Evolutionary conservation across 2,113 vertebrate genomes (phyloP).

Genomic region (Danionella cerebrum): DNA sequence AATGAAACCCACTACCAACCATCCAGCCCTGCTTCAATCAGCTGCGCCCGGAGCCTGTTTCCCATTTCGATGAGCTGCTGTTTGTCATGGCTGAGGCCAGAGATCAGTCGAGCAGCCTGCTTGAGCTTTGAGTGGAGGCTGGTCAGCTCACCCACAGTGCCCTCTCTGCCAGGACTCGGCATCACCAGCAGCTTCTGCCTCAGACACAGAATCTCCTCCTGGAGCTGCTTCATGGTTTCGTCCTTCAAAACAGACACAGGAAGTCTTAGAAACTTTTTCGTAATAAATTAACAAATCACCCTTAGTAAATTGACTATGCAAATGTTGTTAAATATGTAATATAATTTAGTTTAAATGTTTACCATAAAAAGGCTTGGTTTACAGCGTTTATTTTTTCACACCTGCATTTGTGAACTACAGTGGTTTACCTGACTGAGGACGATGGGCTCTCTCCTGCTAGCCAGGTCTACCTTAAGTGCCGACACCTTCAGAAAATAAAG

Average conservation of each 20-base stretch:
- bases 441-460: constrained; percentile 50
- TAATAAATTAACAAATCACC: too few species aligned
- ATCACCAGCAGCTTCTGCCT: constrained; percentile 37
- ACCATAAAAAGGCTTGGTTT: too few species aligned
- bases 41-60: constrained; percentile 72
- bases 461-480: constrained; percentile 55
- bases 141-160: not conserved
- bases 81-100: constrained; percentile 69
- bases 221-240: constrained; percentile 29
- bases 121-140: constrained; percentile 62
- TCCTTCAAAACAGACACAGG: constrained; percentile 45
- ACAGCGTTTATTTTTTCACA: too few species aligned
- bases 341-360: too few species aligned
- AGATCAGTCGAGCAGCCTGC: constrained; percentile 66
- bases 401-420: too few species aligned
- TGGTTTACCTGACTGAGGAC: constrained; percentile 46
- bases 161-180: not conserved
- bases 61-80: constrained; percentile 79
- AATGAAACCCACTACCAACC: constrained; percentile 47
- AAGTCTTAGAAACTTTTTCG: not conserved
- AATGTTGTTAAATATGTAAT: too few species aligned
- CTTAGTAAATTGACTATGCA: too few species aligned
- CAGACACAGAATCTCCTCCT: constrained; percentile 41
- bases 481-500: too few species aligned
- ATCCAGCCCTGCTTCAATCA: constrained; percentile 41